These are phyloP conservation scores for Rotaria magnacalcarata DNA, from an alignment of 2,888 invertebrate genomes.

Conservation along the genomic window DNA sequence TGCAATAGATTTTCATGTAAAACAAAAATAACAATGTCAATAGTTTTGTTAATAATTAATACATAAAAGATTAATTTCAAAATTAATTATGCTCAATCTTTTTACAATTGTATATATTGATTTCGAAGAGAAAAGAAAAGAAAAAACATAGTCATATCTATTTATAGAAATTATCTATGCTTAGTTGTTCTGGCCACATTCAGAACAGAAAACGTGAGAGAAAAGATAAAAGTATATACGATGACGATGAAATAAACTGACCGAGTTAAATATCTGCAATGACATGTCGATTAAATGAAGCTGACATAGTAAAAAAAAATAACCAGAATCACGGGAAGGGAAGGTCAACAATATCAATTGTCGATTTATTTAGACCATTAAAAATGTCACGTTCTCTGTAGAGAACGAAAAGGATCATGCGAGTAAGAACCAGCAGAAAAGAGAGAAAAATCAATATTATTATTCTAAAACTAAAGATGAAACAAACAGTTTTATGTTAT, in stretches of 20 bases:
- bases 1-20: background rate
- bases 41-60: too few relatives aligned
- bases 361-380: background rate
- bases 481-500: background rate
- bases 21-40: background rate
- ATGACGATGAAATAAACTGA: background rate
- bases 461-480: background rate
- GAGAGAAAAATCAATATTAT: background rate
- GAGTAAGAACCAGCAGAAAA: background rate
- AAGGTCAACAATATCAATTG: background rate
- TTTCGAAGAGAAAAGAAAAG: too few relatives aligned
- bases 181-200: background rate
- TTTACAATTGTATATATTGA: too few relatives aligned
- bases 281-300: background rate
- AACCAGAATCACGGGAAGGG: background rate
- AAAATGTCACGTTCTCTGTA: constrained; percentile 2
- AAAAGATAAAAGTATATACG: background rate
- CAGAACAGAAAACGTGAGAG: background rate
- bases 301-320: background rate
- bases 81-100: too few relatives aligned
- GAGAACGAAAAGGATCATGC: background rate
- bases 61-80: too few relatives aligned
- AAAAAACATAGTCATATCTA: background rate
- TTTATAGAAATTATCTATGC: background rate
- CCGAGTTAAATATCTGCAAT: background rate